Percentiles rank a stretch among this genome's conserved stretches.
phyloP scores from a whole-genome alignment of 2,797 vertebrate species.

The Smutsia temminckii region DNA sequence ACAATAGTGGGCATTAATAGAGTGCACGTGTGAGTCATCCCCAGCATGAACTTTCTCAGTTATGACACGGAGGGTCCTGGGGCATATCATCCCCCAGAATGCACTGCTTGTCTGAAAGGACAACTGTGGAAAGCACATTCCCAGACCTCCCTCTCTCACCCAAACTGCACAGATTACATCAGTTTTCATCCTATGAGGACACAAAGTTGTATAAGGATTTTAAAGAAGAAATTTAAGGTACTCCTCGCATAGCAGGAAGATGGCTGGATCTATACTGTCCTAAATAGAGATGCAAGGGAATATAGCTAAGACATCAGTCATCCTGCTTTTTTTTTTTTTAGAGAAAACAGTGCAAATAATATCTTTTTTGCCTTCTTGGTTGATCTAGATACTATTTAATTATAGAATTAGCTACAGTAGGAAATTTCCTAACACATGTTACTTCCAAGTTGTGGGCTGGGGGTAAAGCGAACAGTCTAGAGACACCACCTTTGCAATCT shows the following conservation, averaged over 20 bases:
- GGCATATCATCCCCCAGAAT: not conserved
- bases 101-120: not conserved
- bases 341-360: not conserved
- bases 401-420: not conserved
- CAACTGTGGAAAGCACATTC: not conserved
- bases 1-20: not conserved
- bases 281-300: not conserved
- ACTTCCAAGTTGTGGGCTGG: not conserved
- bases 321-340: not conserved
- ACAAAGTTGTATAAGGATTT: not conserved
- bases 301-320: not conserved
- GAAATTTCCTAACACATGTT: not conserved
- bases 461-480: not conserved
- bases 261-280: not conserved
- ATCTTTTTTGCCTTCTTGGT: not conserved
- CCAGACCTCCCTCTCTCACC: not conserved
- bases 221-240: not conserved
- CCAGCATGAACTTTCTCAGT: not conserved
- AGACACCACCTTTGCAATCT: not conserved
- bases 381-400: not conserved
- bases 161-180: not conserved
- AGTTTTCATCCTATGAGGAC: not conserved
- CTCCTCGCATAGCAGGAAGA: not conserved
- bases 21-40: not conserved
- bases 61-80: not conserved